phyloP scores from a whole-genome alignment of 1,140 invertebrate genomes.

The Calephelis nemesis region DNA sequence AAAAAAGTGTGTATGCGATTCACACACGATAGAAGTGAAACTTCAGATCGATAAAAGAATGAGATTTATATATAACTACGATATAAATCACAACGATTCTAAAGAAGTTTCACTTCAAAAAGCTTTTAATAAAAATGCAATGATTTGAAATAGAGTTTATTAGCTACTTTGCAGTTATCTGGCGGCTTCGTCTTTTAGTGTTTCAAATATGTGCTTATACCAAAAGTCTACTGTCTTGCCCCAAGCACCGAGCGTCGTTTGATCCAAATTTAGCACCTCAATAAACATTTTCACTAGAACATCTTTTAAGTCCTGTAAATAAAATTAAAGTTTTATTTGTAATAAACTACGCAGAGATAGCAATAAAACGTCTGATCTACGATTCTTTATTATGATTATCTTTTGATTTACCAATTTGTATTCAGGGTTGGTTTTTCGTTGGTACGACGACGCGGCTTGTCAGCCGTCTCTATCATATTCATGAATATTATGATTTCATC shows the following conservation, averaged over 20 bases:
- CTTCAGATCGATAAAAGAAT: too few relatives aligned
- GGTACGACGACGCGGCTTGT: too few relatives aligned
- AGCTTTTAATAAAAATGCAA: neutral
- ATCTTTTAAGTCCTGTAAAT: slow-evolving; percentile 52
- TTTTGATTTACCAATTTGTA: slow-evolving; percentile 3
- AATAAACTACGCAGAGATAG: neutral
- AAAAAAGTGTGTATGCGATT: too few relatives aligned
- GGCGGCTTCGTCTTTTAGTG: slow-evolving; percentile 33
- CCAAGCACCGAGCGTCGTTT: slow-evolving; percentile 52
- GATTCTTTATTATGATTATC: neutral
- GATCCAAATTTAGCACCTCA: slow-evolving; percentile 51
- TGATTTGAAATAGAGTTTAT: slow-evolving; percentile 11
- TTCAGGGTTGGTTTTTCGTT: too few relatives aligned
- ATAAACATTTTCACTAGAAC: slow-evolving; percentile 60
- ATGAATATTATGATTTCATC: too few relatives aligned
- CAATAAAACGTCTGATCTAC: neutral
- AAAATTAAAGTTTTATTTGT: slow-evolving; percentile 25
- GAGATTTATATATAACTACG: too few relatives aligned
- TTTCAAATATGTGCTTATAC: slow-evolving; percentile 61
- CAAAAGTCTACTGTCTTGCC: slow-evolving; percentile 59
- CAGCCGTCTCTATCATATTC: too few relatives aligned
- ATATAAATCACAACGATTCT: too few relatives aligned
- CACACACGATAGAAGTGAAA: too few relatives aligned
- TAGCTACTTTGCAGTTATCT: slow-evolving; percentile 39
- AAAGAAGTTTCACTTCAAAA: neutral